A percentile compares a stretch with the other conserved stretches of the same genome.
phyloP scores from a whole-genome alignment of 2,113 vertebrate species.

The Patagioenas fasciata region DNA sequence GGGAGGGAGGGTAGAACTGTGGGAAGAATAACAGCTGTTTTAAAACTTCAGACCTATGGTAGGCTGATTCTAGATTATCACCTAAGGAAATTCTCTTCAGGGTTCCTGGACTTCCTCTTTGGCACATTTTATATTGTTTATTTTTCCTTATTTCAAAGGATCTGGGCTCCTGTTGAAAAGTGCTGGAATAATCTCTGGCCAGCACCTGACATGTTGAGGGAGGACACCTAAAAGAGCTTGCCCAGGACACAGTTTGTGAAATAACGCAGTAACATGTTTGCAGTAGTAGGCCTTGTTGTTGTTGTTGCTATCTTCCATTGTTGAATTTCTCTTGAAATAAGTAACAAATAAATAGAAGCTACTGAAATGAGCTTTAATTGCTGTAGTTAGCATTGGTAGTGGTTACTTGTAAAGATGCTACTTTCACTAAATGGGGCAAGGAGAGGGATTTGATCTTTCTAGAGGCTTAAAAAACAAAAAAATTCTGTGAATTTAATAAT shows the following conservation, averaged over 20 bases:
- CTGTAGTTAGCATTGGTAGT: background rate
- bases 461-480: background rate
- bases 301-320: slow-evolving; percentile 35
- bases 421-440: background rate
- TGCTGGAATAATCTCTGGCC: slow-evolving; percentile 63
- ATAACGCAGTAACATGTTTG: slow-evolving; percentile 72
- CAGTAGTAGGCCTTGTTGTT: slow-evolving; percentile 55
- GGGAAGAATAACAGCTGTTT: background rate
- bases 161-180: slow-evolving; percentile 68
- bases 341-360: background rate
- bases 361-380: slow-evolving; percentile 10
- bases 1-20: background rate
- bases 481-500: background rate
- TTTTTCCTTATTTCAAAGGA: slow-evolving; percentile 76
- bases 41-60: background rate
- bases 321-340: slow-evolving; percentile 37
- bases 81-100: slow-evolving; percentile 40
- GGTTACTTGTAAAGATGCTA: background rate
- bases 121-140: slow-evolving; percentile 61
- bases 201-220: slow-evolving; percentile 66
- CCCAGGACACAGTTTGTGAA: slow-evolving; percentile 69
- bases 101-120: slow-evolving; percentile 28
- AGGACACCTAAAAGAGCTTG: slow-evolving; percentile 63
- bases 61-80: background rate
- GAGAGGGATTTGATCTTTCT: background rate